These are phyloP conservation scores for Tachysurus vachellii DNA, from an alignment of 2,113 vertebrate genomes.

Conservation along the genomic window DNA sequence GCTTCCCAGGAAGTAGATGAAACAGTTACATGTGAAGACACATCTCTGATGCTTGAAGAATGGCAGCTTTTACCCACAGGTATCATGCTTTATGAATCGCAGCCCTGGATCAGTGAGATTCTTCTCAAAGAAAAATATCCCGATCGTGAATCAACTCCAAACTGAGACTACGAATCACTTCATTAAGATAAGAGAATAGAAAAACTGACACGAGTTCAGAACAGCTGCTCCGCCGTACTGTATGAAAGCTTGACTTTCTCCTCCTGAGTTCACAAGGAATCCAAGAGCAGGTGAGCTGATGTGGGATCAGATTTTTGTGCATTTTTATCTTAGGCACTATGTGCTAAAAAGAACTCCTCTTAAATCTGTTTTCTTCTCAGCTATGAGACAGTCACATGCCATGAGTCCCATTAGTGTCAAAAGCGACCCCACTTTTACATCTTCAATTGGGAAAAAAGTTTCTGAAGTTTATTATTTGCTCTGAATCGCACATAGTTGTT, in stretches of 20 bases:
- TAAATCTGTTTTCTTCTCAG: not conserved
- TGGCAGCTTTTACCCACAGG: not conserved
- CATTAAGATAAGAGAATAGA: constrained; percentile 16
- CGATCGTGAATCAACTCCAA: not conserved
- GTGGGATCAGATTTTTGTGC: not conserved
- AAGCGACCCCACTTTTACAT: not conserved
- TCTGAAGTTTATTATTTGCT: constrained; percentile 32
- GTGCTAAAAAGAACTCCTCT: constrained; percentile 21
- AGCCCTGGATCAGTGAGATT: not conserved
- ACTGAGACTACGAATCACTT: not conserved
- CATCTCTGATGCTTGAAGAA: constrained; percentile 9
- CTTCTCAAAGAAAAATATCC: not conserved
- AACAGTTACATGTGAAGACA: constrained; percentile 16
- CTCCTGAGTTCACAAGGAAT: constrained; percentile 27
- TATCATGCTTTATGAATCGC: constrained; percentile 2
- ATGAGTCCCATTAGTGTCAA: constrained; percentile 15
- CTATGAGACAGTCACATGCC: not conserved
- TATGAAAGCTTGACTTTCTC: not conserved
- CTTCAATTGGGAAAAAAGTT: constrained; percentile 33
- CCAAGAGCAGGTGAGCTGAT: not conserved
- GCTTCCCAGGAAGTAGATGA: constrained; percentile 13
- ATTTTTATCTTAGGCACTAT: constrained; percentile 18
- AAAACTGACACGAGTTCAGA: not conserved
- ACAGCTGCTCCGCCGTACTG: constrained; percentile 14
- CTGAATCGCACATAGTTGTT: constrained; percentile 57